Evolutionary conservation across 2,888 invertebrate genomes (phyloP), one percentile per base, ranked within the genome.

Genomic region (Willowsia nigromaculata): DNA sequence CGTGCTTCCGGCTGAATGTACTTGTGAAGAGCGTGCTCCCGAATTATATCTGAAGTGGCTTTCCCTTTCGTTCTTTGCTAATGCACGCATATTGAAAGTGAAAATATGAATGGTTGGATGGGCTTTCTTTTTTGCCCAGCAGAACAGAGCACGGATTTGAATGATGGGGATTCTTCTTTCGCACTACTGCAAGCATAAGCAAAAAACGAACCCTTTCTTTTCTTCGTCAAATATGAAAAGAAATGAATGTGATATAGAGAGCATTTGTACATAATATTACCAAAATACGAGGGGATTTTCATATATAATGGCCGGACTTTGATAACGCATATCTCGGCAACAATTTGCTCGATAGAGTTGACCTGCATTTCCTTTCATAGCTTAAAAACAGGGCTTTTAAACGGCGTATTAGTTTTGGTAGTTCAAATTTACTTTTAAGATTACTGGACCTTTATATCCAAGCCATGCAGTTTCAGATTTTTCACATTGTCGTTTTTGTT

Each of bases 11-110:
- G 40, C 40, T 84, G 74, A 74, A 74, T 84, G 71, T 83, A 37
- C 74, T 74, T 84, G 56, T 56, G 84, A 74, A 65, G 83, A 68
- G 68, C 59, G 40, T 74, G 74, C 59, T 74, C 84, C 59, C 56
- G 74, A 84, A 84, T 74, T 84, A 84, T 84, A 74, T 74, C 84
- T 84, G 56, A 84, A 84, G 84, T 84, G 84, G 84, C 74, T 59
- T 71, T 84, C 74, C 53, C 84, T 22, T 74, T 65, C 27, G 47
- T 83, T 71, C 22, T 2, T 53, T 71, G 15, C 59, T 40, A 59
- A 56, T 59, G 74, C 43, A 59, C 22, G 22, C 37, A 62, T 37
- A 50, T 27, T 47, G 76, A 50, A 76, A 78, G 33, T 78, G 78
- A 78, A 74, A 56, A 65, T 53, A 56, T 78, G 53, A 78, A 78